Evolutionary conservation across 2,113 vertebrate species (phyloP).

Genomic region (Euleptes europaea): DNA sequence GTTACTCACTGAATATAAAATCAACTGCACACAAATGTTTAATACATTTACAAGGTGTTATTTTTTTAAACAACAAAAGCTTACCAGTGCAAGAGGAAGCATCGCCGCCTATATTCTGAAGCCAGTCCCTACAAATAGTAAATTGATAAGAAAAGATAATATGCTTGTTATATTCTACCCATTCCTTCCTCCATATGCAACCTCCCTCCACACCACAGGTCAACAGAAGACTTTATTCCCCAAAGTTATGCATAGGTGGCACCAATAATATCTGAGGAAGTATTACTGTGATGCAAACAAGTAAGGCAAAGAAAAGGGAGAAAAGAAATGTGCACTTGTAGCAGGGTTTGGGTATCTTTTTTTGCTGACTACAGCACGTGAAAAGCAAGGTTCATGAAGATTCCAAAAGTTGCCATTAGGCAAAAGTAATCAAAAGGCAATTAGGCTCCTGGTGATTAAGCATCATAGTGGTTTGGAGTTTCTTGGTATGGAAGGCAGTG

Average conservation of each 20-base stretch:
- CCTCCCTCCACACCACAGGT: neutral
- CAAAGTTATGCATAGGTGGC: neutral
- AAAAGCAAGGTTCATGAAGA: too few relatives aligned
- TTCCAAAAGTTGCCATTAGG: neutral
- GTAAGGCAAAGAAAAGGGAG: neutral
- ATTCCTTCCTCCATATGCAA: neutral
- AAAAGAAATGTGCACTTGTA: neutral
- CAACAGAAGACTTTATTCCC: neutral
- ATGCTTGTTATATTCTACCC: constrained; percentile 1
- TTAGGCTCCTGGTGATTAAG: neutral
- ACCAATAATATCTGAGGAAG: neutral
- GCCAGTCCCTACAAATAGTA: constrained; percentile 78
- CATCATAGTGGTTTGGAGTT: neutral
- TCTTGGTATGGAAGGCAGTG: neutral
- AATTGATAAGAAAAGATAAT: constrained; percentile 9
- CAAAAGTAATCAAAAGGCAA: neutral
- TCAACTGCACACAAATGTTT: neutral
- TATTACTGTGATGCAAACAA: neutral
- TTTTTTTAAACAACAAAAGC: constrained; percentile 20
- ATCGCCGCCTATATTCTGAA: constrained; percentile 89
- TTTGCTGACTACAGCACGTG: neutral
- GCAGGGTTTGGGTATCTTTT: neutral
- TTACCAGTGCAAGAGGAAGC: constrained; percentile 83
- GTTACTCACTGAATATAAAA: neutral
- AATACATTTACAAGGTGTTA: neutral